Base-by-base conservation (phyloP, 2,888 invertebrate species). In the Escarpia spicata region DNA sequence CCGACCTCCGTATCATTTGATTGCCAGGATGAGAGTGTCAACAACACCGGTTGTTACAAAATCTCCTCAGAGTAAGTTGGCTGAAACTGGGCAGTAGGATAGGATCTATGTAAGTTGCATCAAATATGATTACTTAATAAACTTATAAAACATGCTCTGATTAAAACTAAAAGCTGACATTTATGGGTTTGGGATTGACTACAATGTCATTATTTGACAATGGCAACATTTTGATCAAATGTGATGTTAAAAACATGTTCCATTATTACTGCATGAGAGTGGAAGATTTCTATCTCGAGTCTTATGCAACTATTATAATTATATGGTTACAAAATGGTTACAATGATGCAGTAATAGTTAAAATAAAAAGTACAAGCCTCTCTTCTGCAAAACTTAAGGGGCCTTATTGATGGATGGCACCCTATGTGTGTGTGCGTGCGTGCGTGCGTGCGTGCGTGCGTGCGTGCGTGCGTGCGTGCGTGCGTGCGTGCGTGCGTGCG, bases 21-120 rank as follows among this genome's bases (percentile, higher is more conserved):
- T 75, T 75, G 75, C 75, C 26, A 75, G 75, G 75, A 75, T 75
- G 75, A 75, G 75, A 75, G 75, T 75, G 75, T 75, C 75, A 75
- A 75, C 75, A 26, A 75, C 75, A 75, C 75, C 75, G 19, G n/a
- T 26, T 75, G 75, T 75, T 75, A 75, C 75, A 15, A 75, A 75
- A 75, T 75, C 75, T 26, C 75, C 75, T 75, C 75, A 75, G 75
- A 75, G 75, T 75, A 75, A 75, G 75, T 75, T 75, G 75, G 75
- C 75, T 19, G 75, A 26, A 75, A 19, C 26, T 75, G 19, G 75
- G 6, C 26, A 26, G 6, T 19, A n/a, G 4, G 6, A 75, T 3
- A 26, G 19, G 75, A 75, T 6, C 3, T 37, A 37, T 75, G 75
- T 75, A 4, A 75, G 75, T n/a, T 75, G 6, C 26, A 37, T 37